phyloP scores from a whole-genome alignment of 1,140 invertebrate genomes.

The Doryteuthis pealeii region DNA sequence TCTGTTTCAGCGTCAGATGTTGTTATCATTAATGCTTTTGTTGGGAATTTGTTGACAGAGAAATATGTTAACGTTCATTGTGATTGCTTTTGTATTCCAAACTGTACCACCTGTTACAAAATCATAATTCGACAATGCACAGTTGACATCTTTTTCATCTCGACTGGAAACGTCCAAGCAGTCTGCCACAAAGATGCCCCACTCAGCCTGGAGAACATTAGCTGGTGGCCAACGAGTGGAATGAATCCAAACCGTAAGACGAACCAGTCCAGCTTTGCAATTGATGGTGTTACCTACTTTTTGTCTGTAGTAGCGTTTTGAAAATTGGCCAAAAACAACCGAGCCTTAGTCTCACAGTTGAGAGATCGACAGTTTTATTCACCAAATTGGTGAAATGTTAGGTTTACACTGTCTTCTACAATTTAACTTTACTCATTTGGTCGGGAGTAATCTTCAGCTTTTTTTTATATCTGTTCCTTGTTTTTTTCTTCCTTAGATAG shows the following conservation, averaged over 20 bases:
- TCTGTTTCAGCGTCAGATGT: constrained; percentile 63
- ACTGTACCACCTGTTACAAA: constrained; percentile 69
- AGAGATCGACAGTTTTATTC: constrained; percentile 49
- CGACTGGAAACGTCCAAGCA: constrained; percentile 81
- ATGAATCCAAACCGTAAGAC: constrained; percentile 73
- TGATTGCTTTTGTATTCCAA: constrained; percentile 71
- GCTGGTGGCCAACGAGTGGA: constrained; percentile 87
- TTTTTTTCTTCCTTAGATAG: too few relatives aligned
- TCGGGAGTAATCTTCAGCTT: constrained; percentile 48
- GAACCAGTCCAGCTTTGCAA: constrained; percentile 63
- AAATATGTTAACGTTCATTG: constrained; percentile 41
- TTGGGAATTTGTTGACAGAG: constrained; percentile 31
- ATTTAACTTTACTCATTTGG: constrained; percentile 62
- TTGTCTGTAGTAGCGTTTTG: constrained; percentile 60
- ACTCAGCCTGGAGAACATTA: constrained; percentile 82
- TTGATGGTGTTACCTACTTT: constrained; percentile 55
- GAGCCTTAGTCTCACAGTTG: constrained; percentile 44
- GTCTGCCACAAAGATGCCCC: constrained; percentile 29
- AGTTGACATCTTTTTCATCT: constrained; percentile 81
- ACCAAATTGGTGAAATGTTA: constrained; percentile 61
- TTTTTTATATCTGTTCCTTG: too few relatives aligned
- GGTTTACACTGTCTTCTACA: constrained; percentile 63
- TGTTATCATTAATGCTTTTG: constrained; percentile 64
- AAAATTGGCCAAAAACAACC: constrained; percentile 61
- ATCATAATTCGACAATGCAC: constrained; percentile 69